Conservation (phyloP, 2,113 vertebrate species). For the Hylia prasina region DNA sequence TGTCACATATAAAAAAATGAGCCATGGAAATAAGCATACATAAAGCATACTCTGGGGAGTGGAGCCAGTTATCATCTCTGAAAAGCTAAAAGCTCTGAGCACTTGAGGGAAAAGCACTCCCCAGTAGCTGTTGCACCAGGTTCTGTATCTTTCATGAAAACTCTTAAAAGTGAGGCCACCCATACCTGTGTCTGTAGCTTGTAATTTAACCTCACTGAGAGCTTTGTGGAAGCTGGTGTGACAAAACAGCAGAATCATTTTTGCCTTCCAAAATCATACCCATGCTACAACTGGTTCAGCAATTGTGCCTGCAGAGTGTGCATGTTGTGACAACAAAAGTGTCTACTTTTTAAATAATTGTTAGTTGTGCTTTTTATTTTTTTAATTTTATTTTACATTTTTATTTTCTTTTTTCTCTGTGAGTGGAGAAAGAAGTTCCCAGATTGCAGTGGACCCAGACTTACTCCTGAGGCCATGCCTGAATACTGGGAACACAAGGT, state of each 20-base stretch:
- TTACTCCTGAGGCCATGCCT: fast-evolving
- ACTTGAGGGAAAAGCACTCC: not conserved
- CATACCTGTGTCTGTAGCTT: fast-evolving
- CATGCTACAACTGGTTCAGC: not conserved
- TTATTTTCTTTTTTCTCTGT: not conserved
- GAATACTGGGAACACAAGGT: fast-evolving
- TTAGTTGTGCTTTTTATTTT: not conserved
- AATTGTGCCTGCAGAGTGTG: not conserved
- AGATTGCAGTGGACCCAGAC: not conserved
- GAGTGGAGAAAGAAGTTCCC: not conserved
- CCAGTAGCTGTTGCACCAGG: not conserved
- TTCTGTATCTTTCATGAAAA: not conserved
- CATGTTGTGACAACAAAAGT: fast-evolving
- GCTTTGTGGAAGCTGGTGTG: not conserved
- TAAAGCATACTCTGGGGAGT: not conserved
- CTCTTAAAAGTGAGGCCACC: not conserved
- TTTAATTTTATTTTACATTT: not conserved
- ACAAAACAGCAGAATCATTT: fast-evolving
- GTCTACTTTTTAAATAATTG: not conserved
- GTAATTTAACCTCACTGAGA: not conserved
- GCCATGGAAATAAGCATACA: not conserved
- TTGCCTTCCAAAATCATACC: not conserved
- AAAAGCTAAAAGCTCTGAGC: not conserved
- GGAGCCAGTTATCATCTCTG: not conserved
- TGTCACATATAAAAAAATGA: not conserved